Base-by-base conservation (phyloP, 2,113 vertebrate genomes). In the Corythoichthys haematopterus region DNA sequence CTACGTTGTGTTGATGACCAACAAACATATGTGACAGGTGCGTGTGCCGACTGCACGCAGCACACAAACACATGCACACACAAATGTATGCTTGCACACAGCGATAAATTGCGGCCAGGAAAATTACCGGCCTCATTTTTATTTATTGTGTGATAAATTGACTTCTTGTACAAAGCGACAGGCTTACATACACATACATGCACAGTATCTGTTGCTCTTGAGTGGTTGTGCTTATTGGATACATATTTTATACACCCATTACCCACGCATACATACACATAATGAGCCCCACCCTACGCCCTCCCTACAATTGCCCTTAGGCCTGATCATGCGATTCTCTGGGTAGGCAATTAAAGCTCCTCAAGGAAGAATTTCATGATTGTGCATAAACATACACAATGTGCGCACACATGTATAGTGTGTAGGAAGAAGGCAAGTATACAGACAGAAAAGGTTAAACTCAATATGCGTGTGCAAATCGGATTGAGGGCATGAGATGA, bases 321-420 rank as follows among this genome's bases (percentile, higher is more conserved):
- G 52, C 48, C 57, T 76, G 80, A 80, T 70, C 59, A 56, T 65
- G 75, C 11, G 58, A 76, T 73, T 80, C 68, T 61, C 43, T 68
- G 52, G 63, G 76, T 68, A 56, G 43, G 52, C 38, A 33, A 63
- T 50, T 55, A 43, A 47, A 5, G 60, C 58, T 68, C 82, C 74
- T 68, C 66, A 68, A 45, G 35, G 43, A 68, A 64, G 66, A 77
- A 77, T 75, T 66, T 45, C 66, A 71, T 74, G 72, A 71, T 75
- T 77, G 55, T 63, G 60, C 46, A 59, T 36, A 68, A 65, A 74
- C 55, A 58, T 52, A 43, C 40, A 43, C 40, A 40, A 43, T 8
- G 6, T 8, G 3, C 40, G 9, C 40, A 43, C 40, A n/a, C n/a
- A n/a, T n/a, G n/a, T n/a, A n/a, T n/a, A n/a, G 68, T 70, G 36